Evolutionary conservation across 2,888 invertebrate species (phyloP), one percentile per base, ranked within the genome.

Genomic region (Drepanosiphum platanoidis): DNA sequence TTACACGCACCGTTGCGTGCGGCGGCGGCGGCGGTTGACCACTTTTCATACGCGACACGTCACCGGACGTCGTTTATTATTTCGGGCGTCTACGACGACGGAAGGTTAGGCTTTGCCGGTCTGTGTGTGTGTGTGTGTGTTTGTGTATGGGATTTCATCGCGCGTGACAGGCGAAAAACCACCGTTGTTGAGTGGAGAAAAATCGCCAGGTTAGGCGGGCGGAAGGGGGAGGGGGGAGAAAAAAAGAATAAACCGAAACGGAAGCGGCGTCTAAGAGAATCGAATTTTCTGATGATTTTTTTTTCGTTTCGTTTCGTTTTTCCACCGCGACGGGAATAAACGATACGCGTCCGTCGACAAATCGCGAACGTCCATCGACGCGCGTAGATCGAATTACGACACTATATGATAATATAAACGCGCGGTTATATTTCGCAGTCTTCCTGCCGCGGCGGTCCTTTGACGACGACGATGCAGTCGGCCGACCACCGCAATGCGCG

Each of bases 11-110:
- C 46, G 32, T 22, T 32, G 27, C 9, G 46, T 32, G 46, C 18
- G 7, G 9, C 1, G 42, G 42, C 8, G 15, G 27, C 7, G 46
- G 74, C 8, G 46, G 74, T 74, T 58, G 34, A 75, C 58, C 75
- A 64, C 64, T 79, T 79, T 79, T 66, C 78, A 79, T 66, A 79
- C 78, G 39, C 42, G 39, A 79, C 64, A 79, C 66, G 64, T 79
- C 39, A 15, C 64, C 42, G 42, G 64, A 79, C 32, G 64, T 66
- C 61, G 78, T 79, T 66, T 42, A 66, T 66, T 66, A 64, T 79
- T 79, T 66, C 27, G 34, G 34, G 27, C 34, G 58, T 75, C 15
- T 64, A 3, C 27, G 30, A 74, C 13, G 64, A 64, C 13, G 3
- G 64, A n/a, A n/a, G 22, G 61, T 61, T n/a, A 5, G n/a, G 4